Conservation (phyloP, 2,888 invertebrate genomes). For the Ophion obscuratus region DNA sequence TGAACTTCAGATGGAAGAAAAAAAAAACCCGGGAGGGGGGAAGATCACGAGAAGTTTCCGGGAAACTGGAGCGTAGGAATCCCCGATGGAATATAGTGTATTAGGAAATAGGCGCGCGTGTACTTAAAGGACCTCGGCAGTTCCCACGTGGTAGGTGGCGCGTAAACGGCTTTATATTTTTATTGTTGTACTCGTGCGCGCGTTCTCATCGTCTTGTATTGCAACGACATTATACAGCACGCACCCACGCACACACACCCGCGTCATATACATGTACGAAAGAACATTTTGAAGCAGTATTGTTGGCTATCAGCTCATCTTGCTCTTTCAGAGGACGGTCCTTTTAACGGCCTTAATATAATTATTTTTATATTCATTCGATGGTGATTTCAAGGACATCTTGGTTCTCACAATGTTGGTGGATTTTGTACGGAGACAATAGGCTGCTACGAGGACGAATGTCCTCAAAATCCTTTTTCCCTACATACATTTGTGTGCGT, state of each 20-base stretch:
- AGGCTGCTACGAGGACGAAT: not conserved
- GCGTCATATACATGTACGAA: not conserved
- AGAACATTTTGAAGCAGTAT: not conserved
- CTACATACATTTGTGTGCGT: not conserved
- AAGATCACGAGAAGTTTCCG: slow-evolving; percentile 41
- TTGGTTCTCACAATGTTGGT: not conserved
- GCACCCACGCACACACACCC: slow-evolving; percentile 3
- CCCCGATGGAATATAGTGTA: slow-evolving; percentile 3
- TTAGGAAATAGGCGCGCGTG: slow-evolving; percentile 57
- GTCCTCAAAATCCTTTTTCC: not conserved
- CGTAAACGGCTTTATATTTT: slow-evolving; percentile 66
- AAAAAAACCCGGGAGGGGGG: not conserved
- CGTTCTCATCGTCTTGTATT: slow-evolving; percentile 54
- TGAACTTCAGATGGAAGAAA: slow-evolving; percentile 7
- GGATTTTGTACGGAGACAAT: slow-evolving; percentile 7
- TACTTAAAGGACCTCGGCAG: slow-evolving; percentile 55
- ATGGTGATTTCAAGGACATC: not conserved
- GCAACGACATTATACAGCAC: slow-evolving; percentile 38
- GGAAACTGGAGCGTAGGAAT: slow-evolving; percentile 47
- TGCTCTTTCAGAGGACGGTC: not conserved
- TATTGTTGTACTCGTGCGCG: slow-evolving; percentile 67
- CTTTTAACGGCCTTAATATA: not conserved
- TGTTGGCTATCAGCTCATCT: not conserved
- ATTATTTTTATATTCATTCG: not conserved
- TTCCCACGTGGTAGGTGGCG: slow-evolving; percentile 70